These are phyloP conservation scores for Anas bahamensis DNA, from an alignment of 2,797 vertebrate genomes.

Conservation along the genomic window DNA sequence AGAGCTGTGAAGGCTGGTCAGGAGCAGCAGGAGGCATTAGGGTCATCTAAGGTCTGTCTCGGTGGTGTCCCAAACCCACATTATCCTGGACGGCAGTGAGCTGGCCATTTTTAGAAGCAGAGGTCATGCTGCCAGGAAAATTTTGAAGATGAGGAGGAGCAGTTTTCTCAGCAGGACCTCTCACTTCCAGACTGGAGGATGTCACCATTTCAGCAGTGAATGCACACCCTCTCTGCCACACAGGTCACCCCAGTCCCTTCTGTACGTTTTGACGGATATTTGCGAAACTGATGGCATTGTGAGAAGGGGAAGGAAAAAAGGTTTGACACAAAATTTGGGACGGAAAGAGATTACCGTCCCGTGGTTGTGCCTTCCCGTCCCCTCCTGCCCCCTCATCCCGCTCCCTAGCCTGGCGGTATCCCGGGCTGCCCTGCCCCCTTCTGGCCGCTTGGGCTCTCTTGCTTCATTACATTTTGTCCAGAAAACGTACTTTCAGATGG, in stretches of 20 bases:
- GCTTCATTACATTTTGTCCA: neutral
- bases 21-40: neutral
- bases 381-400: too few species aligned
- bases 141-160: neutral
- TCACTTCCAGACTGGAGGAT: neutral
- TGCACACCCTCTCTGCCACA: neutral
- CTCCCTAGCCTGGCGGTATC: neutral
- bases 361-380: fast-evolving
- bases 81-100: neutral
- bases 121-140: neutral
- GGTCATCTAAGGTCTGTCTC: neutral
- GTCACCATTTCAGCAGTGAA: neutral
- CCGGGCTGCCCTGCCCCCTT: neutral
- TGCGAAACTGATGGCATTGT: neutral
- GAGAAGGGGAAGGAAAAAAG: neutral
- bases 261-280: neutral
- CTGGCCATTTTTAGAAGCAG: neutral
- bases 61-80: neutral
- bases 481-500: neutral
- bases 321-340: neutral
- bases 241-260: neutral
- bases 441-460: neutral
- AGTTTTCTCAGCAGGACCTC: neutral
- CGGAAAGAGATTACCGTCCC: neutral
- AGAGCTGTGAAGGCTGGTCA: neutral